Evolutionary conservation across 2,888 invertebrate species (phyloP), one percentile per base, ranked within the genome.

Genomic region (Diplazon laetatorius): DNA sequence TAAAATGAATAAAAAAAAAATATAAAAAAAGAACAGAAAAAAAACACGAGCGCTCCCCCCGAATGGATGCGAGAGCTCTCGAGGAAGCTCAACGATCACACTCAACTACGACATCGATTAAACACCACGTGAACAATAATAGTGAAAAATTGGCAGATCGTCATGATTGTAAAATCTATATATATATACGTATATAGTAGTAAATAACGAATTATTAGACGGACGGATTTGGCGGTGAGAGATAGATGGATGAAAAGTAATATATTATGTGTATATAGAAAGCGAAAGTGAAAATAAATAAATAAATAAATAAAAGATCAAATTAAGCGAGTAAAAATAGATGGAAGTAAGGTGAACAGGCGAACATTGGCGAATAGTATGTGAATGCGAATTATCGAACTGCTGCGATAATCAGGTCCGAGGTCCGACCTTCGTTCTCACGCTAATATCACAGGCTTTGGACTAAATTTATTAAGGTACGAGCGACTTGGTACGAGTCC

Each of bases 371-470:
- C 66, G n/a, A n/a, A 52, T 12, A 52, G 25, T 10, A 52, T 30
- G 76, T 66, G 37, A n/a, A 10, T 30, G 59, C 60, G 50, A 65
- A 44, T 42, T 39, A 44, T 25, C 52, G 42, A 60, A 50, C n/a
- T 22, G 8, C 30, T 10, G 37, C 25, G 20, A 69, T 48, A 48
- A 10, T 55, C 10, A 14, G n/a, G n/a, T n/a, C n/a, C 20, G 8
- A 25, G 16, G 3, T 30, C n/a, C 39, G 37, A 59, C 12, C 22
- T 52, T 39, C 48, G 20, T 22, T 16, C 46, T 65, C 71, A 30
- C 62, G 60, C 60, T 50, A 70, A 75, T 78, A 78, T 78, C 78
- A 78, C 78, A 78, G 78, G 22, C 60, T 75, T 63, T 46, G 60
- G 52, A 65, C 66, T 48, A 55, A 66, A 70, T 60, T 66, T 39